Evolutionary conservation across 2,888 invertebrate genomes (phyloP).

Genomic region (Dryobotodes eremita): DNA sequence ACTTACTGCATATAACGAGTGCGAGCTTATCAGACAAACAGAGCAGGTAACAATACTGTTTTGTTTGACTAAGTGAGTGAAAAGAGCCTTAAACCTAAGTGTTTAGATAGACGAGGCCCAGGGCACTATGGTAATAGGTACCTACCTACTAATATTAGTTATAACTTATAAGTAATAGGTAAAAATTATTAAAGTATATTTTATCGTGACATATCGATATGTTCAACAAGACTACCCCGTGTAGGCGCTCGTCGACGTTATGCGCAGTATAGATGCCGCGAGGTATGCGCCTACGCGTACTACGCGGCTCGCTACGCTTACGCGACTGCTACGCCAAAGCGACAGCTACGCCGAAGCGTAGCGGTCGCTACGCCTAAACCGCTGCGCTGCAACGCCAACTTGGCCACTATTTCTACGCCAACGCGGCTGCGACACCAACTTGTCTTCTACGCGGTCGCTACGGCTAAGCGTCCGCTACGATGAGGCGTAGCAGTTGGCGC

Average conservation of each 20-base stretch:
- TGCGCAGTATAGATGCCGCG: background rate
- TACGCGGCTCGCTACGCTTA: background rate
- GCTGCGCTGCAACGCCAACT: background rate
- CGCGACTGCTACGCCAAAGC: background rate
- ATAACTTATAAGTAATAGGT: background rate
- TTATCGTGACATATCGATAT: background rate
- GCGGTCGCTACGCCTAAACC: background rate
- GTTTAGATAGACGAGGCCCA: background rate
- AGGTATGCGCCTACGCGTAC: background rate
- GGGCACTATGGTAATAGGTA: background rate
- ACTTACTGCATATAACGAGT: background rate
- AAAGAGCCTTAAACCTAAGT: too few species aligned
- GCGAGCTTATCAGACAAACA: background rate
- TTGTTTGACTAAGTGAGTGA: background rate
- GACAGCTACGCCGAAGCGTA: background rate
- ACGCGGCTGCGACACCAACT: background rate
- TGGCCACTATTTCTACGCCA: background rate
- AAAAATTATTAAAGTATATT: background rate
- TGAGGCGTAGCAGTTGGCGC: too few species aligned
- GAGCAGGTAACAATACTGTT: background rate
- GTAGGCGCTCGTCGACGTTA: background rate
- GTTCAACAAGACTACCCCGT: background rate
- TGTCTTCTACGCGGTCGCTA: too few species aligned
- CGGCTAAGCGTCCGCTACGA: background rate
- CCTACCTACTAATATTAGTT: background rate